Evolutionary conservation across 2,797 vertebrate species (phyloP).

Genomic region (Sebastolobus altivelis): DNA sequence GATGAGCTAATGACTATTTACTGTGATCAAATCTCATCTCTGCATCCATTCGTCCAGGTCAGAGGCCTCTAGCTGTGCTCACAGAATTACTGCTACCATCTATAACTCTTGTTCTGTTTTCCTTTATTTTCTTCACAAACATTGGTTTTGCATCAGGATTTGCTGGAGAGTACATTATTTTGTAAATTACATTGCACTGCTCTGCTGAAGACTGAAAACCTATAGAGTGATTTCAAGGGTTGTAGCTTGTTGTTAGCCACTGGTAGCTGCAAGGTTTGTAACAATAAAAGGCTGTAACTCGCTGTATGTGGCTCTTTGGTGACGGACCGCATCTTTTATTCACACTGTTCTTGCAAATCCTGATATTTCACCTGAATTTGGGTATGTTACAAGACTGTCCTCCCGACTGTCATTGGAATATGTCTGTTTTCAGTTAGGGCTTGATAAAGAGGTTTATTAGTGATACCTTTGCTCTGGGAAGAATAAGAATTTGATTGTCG

Average conservation of each 20-base stretch:
- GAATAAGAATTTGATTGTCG: neutral
- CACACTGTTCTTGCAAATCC: neutral
- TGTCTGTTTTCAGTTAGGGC: neutral
- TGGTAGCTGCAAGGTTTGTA: no score
- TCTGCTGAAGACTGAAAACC: neutral
- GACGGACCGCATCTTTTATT: no score
- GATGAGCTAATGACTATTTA: neutral
- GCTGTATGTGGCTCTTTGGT: no score
- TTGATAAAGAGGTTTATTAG: neutral
- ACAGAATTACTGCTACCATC: neutral
- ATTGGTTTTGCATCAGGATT: neutral
- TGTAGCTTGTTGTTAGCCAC: no score
- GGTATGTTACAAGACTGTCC: no score
- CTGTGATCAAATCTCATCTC: neutral
- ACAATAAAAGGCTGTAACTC: no score
- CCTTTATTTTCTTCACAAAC: neutral
- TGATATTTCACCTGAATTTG: neutral
- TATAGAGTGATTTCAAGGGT: no score
- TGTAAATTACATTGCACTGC: neutral
- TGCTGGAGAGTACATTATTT: neutral
- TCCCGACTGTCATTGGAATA: neutral
- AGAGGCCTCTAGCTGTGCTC: neutral
- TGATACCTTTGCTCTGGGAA: neutral
- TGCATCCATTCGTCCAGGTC: neutral
- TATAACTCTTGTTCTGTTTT: neutral